Evolutionary conservation across 2,113 vertebrate species (phyloP), one percentile per base, ranked within the genome.

Genomic region (Collichthys lucidus): DNA sequence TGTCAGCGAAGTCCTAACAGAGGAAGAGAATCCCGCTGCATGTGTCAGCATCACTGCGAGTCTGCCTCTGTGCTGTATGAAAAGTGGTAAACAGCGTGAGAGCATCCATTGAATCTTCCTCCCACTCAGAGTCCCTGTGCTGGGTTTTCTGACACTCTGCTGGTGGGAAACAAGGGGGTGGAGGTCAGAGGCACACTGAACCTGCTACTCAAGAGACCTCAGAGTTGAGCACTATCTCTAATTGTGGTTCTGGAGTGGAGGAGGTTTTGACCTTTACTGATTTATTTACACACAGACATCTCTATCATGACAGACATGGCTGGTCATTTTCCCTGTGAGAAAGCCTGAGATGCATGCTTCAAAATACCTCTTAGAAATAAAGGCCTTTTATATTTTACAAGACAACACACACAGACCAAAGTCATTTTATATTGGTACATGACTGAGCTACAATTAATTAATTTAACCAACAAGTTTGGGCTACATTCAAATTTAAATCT

Each of bases 271-370:
- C 87, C 78, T 92, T 86, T 86, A 74, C 59, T 83, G 53, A 79
- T 94, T 86, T 89, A 83, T 92, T 83, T 81, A 85, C 66, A 61
- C 55, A 81, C 71, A 88, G 78, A 77, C 70, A 65, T 78, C 53
- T 80, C 79, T 68, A 59, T 85, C 42, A 73, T 60, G 0, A 2
- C 5, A 55, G 49, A 73, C 5, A 2, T 24, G 53, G 52, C 65
- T 55, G 24, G 56, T 72, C 57, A 76, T 80, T 66, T 62, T 61
- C 29, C 70, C n/a, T n/a, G 65, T 74, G 72, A 62, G 46, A 77
- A 61, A 77, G 69, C 29, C 46, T 49, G 31, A 67, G 20, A 56
- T 63, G 14, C 44, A 40, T 61, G 40, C 29, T 67, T 8, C 14
- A 35, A 50, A 74, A 64, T 29, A n/a, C 11, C 26, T 66, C 16